Evolutionary conservation across 2,113 vertebrate species (phyloP).

Genomic region (Neodon shergylaensis): DNA sequence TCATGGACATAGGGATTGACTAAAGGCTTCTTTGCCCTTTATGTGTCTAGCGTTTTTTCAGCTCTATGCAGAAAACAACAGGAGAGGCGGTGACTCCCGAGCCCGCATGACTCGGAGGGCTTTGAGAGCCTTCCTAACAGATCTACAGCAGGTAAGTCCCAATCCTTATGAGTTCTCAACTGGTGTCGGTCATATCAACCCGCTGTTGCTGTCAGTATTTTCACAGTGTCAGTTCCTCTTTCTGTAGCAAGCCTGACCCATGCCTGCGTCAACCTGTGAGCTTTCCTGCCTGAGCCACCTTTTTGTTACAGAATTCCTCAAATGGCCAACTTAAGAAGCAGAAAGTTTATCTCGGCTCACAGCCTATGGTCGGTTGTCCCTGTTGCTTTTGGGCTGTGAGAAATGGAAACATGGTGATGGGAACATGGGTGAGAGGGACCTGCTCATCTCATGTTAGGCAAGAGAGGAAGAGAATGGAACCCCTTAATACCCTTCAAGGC

Average conservation of each 20-base stretch:
- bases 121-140: slow-evolving; percentile 87
- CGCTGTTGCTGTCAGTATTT: no score
- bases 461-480: not conserved
- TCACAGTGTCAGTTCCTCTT: not conserved
- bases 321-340: not conserved
- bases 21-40: not conserved
- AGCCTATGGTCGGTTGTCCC: not conserved
- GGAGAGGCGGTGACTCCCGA: not conserved
- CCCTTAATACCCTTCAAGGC: not conserved
- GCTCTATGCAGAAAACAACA: slow-evolving; percentile 79
- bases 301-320: not conserved
- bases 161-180: not conserved
- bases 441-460: not conserved
- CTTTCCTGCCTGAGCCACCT: not conserved
- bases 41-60: slow-evolving; percentile 86
- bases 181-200: not conserved
- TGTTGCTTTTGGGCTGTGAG: no score
- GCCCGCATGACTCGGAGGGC: slow-evolving; percentile 82
- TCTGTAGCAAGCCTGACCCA: not conserved
- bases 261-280: not conserved
- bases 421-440: not conserved
- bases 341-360: not conserved
- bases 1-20: not conserved
- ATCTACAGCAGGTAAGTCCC: slow-evolving; percentile 89
- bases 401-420: not conserved